These are phyloP conservation scores for Notechis scutatus DNA, from an alignment of 2,113 vertebrate genomes.

Conservation along the genomic window DNA sequence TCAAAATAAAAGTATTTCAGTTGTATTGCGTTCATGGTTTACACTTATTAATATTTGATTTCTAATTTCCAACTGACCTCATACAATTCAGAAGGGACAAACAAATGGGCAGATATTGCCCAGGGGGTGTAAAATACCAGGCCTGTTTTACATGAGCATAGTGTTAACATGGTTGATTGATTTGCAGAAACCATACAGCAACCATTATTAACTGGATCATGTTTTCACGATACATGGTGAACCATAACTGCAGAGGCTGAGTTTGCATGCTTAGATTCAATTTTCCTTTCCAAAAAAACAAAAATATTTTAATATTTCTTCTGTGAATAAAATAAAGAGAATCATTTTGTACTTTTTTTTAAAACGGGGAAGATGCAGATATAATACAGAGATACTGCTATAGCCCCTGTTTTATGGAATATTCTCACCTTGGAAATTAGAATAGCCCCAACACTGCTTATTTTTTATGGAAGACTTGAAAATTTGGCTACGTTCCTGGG, in stretches of 20 bases:
- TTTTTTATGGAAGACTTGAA: not conserved
- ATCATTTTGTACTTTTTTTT: not conserved
- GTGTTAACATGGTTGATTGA: not conserved
- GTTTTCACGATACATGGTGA: not conserved
- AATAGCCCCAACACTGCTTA: not conserved
- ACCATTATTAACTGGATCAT: not conserved
- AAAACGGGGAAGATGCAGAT: not conserved
- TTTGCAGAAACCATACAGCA: not conserved
- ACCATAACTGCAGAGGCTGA: not conserved
- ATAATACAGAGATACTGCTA: not conserved
- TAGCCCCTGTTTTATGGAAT: not conserved
- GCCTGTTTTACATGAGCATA: not conserved
- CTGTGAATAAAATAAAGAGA: not conserved
- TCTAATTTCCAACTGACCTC: not conserved
- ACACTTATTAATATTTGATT: not conserved
- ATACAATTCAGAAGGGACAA: not conserved
- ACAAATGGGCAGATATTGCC: not conserved
- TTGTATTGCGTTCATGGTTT: not conserved
- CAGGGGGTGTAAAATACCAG: not conserved
- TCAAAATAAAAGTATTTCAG: not conserved
- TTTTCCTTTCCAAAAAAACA: not conserved
- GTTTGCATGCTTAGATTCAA: not conserved
- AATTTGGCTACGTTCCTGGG: not conserved
- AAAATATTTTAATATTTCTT: not conserved
- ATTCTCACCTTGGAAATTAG: not conserved